phyloP scores from a whole-genome alignment of 2,113 vertebrate species.

The Serilophus lunatus region DNA sequence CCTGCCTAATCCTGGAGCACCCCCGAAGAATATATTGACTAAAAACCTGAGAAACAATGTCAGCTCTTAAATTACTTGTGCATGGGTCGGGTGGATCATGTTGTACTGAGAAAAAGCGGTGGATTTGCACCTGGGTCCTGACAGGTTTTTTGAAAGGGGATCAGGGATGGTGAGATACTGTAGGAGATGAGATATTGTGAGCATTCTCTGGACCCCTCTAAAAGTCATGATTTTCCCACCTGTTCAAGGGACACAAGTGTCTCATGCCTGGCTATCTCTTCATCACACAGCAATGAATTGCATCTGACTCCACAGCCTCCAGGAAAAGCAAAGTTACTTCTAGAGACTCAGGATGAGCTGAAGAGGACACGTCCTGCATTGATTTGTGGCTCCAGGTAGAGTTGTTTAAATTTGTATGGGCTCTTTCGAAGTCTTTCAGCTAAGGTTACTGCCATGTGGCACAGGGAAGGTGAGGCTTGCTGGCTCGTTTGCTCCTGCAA shows the following conservation, averaged over 20 bases:
- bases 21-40: not conserved
- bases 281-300: not conserved
- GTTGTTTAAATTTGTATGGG: not conserved
- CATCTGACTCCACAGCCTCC: not conserved
- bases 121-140: not conserved
- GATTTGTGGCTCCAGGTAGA: not conserved
- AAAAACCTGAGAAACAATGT: not conserved
- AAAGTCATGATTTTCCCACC: not conserved
- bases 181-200: not conserved
- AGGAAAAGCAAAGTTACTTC: not conserved
- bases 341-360: not conserved
- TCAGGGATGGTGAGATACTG: not conserved
- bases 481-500: not conserved
- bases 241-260: not conserved
- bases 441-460: not conserved
- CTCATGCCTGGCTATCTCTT: not conserved
- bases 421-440: not conserved
- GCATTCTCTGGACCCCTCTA: not conserved
- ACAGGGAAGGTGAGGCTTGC: not conserved
- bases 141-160: not conserved
- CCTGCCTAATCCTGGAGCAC: not conserved
- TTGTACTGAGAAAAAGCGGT: not conserved
- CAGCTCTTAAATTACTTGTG: not conserved
- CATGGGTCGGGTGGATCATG: fast-evolving
- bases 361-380: not conserved